A percentile compares a stretch with the other conserved stretches of the same genome.
Conservation (phyloP, 1,140 invertebrate species). For the Ceratina japonica region DNA sequence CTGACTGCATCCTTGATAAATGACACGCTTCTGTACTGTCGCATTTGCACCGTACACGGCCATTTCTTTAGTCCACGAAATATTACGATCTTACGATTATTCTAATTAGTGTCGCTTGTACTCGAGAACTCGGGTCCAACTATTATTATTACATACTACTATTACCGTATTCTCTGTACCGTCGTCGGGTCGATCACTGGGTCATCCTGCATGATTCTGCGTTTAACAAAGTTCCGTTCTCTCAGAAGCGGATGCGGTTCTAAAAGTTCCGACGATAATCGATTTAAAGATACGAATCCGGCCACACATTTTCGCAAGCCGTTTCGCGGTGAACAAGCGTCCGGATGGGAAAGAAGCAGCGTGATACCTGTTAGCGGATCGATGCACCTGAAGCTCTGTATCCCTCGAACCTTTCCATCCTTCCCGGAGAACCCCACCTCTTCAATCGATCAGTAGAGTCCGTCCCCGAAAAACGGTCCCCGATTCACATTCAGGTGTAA, state of each 20-base stretch:
- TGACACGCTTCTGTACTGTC: constrained; percentile 45
- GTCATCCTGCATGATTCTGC: not conserved
- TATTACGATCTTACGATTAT: not conserved
- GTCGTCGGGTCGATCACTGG: constrained; percentile 2
- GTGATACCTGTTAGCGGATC: constrained; percentile 48
- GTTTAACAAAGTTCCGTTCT: not conserved
- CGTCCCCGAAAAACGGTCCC: constrained; percentile 22
- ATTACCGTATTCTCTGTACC: not conserved
- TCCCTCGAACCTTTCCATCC: constrained; percentile 49
- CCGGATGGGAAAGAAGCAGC: constrained; percentile 12
- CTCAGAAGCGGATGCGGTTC: not conserved
- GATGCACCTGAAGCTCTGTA: constrained; percentile 53
- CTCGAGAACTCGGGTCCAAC: not conserved
- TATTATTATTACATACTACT: not conserved
- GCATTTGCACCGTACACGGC: constrained; percentile 39
- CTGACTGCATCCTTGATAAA: constrained; percentile 36
- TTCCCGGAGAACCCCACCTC: constrained; percentile 32
- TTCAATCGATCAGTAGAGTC: constrained; percentile 42
- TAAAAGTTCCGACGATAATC: not conserved
- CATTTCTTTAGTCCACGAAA: constrained; percentile 21
- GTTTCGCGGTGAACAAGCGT: not conserved
- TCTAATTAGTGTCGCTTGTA: constrained; percentile 35
- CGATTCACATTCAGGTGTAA: not conserved
- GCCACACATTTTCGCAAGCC: too few relatives aligned
- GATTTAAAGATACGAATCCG: too few relatives aligned